These are phyloP conservation scores for Hirtodrosophila cameraria DNA, from an alignment of 2,888 invertebrate genomes.

Conservation along the genomic window DNA sequence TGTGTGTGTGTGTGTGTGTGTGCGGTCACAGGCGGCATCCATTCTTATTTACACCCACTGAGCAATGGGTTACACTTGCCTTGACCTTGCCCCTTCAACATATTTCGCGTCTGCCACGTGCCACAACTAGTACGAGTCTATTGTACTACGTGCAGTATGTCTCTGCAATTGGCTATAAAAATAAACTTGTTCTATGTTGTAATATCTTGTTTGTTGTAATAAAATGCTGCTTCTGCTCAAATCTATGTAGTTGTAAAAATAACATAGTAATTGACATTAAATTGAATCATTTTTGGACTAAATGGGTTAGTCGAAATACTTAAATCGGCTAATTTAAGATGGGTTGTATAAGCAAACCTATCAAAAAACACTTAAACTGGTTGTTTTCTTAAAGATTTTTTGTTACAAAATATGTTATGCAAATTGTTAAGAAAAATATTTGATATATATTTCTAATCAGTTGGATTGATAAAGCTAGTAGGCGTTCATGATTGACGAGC, in stretches of 20 bases:
- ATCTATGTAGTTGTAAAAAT: conserved; percentile 20
- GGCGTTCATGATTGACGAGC: no score
- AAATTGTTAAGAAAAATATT: no score
- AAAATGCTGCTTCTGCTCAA: conserved; percentile 24
- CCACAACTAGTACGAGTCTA: conserved; percentile 35
- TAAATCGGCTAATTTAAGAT: no score
- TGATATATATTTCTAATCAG: no score
- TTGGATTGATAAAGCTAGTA: no score
- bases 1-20: conserved; percentile 18
- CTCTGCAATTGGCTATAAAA: conserved; percentile 40
- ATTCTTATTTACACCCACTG: conserved; percentile 15
- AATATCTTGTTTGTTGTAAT: conserved; percentile 33
- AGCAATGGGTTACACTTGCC: conserved; percentile 62
- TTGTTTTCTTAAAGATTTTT: no score
- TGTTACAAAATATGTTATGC: no score
- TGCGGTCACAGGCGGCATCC: neutral
- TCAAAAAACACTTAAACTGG: no score
- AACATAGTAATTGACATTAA: conserved; percentile 11
- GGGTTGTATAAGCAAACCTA: no score
- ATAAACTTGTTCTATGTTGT: conserved; percentile 27
- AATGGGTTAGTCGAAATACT: conserved; percentile 14
- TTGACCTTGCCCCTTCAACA: conserved; percentile 67
- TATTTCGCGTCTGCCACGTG: conserved; percentile 70
- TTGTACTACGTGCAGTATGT: no score
- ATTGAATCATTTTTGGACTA: conserved; percentile 19